Evolutionary conservation across 2,888 invertebrate species (phyloP).

Genomic region (Hydrotaea diabolus): DNA sequence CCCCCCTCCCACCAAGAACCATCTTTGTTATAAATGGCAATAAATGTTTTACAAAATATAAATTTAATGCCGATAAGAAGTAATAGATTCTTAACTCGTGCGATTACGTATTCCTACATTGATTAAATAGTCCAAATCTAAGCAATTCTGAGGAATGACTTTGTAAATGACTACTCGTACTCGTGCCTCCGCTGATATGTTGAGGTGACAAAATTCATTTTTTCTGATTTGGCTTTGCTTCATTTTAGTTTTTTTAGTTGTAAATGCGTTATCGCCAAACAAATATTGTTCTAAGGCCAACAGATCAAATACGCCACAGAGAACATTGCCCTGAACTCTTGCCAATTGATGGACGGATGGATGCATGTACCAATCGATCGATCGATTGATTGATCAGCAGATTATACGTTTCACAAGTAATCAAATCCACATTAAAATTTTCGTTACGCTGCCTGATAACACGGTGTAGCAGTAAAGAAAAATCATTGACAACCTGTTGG

Average conservation of each 20-base stretch:
- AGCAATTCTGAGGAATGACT: background rate
- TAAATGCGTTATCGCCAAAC: background rate
- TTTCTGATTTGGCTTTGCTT: slow-evolving; percentile 6
- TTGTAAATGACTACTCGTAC: background rate
- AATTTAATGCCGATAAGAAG: no score
- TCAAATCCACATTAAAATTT: no score
- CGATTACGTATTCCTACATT: no score
- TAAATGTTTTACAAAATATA: no score
- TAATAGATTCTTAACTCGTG: no score
- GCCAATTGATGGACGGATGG: background rate
- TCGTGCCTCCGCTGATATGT: background rate
- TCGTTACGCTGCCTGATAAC: background rate
- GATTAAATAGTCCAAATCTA: background rate
- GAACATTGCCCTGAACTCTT: slow-evolving; percentile 46
- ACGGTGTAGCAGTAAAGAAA: background rate
- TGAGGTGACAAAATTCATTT: slow-evolving; percentile 46
- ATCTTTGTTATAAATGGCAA: no score
- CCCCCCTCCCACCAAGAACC: no score
- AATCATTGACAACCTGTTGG: slow-evolving; percentile 6
- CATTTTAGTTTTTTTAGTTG: background rate
- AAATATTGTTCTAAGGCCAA: slow-evolving; percentile 25
- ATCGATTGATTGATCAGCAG: background rate
- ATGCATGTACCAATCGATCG: background rate
- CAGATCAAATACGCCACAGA: slow-evolving; percentile 49
- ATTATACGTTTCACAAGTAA: background rate